These are phyloP conservation scores for Diadophis punctatus DNA, from an alignment of 2,113 vertebrate genomes.

Conservation along the genomic window DNA sequence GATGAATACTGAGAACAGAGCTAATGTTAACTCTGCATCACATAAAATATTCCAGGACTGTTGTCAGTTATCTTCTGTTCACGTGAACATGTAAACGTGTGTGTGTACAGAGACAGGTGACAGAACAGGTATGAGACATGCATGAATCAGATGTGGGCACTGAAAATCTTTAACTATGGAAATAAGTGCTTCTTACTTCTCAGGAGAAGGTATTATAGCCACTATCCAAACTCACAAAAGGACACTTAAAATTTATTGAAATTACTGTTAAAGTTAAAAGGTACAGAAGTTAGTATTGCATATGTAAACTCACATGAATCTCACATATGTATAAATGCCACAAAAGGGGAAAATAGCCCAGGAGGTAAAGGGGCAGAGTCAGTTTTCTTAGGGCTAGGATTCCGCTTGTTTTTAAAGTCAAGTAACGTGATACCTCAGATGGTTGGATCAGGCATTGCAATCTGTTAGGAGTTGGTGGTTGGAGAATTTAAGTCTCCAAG, in stretches of 20 bases:
- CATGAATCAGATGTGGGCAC: neutral
- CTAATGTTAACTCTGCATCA: neutral
- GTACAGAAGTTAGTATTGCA: neutral
- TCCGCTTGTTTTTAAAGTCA: neutral
- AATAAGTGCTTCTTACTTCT: neutral
- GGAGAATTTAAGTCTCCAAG: neutral
- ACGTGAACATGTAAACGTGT: neutral
- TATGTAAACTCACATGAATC: neutral
- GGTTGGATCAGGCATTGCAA: neutral
- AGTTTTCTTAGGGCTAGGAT: neutral
- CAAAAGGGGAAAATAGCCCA: neutral
- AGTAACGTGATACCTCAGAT: neutral
- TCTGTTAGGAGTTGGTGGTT: neutral
- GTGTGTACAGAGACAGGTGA: neutral
- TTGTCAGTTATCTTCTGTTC: neutral
- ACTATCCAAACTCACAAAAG: neutral
- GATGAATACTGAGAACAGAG: neutral
- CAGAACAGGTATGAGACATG: neutral
- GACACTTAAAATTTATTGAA: neutral
- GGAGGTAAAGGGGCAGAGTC: neutral
- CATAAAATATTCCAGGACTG: neutral
- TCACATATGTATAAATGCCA: neutral
- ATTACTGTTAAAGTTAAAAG: neutral
- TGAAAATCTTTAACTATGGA: neutral
- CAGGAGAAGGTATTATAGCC: neutral